These are phyloP conservation scores for Anolis sagrei DNA, from an alignment of 2,113 vertebrate genomes.

Conservation along the genomic window DNA sequence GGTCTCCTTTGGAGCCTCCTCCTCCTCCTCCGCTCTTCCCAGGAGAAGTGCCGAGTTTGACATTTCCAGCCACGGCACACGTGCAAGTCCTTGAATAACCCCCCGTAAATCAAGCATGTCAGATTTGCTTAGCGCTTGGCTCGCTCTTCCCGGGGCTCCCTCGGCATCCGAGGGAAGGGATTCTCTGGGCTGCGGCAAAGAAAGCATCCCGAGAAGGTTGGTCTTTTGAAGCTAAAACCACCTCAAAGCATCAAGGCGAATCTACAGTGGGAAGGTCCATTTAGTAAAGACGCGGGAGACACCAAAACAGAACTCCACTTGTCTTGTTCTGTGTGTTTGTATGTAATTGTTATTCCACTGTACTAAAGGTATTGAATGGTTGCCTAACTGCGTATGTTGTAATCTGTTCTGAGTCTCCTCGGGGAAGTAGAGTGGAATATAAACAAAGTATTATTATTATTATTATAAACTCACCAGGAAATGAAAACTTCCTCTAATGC, in stretches of 20 bases:
- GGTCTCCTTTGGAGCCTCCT: background rate
- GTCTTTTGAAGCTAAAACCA: background rate
- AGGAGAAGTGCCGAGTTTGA: conserved; percentile 26
- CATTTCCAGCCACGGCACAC: background rate
- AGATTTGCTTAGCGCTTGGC: conserved; percentile 16
- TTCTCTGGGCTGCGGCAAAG: conserved; percentile 35
- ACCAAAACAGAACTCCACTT: too few relatives aligned
- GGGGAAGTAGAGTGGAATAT: too few relatives aligned
- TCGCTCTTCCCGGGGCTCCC: background rate
- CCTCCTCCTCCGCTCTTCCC: conserved; percentile 25
- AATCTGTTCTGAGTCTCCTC: too few relatives aligned
- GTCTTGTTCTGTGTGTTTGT: too few relatives aligned
- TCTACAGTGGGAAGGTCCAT: background rate
- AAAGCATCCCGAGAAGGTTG: background rate
- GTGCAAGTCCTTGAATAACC: conserved; percentile 23
- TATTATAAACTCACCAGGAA: background rate
- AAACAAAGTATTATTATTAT: too few relatives aligned
- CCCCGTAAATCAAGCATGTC: background rate
- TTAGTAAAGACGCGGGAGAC: too few relatives aligned
- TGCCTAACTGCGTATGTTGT: too few relatives aligned
- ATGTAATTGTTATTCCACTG: too few relatives aligned
- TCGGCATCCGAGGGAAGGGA: background rate
- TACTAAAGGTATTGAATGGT: too few relatives aligned
- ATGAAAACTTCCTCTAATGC: background rate
- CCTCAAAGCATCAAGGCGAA: rapidly evolving